phyloP scores from a whole-genome alignment of 2,797 vertebrate genomes.

The Lithobates sylvaticus region DNA sequence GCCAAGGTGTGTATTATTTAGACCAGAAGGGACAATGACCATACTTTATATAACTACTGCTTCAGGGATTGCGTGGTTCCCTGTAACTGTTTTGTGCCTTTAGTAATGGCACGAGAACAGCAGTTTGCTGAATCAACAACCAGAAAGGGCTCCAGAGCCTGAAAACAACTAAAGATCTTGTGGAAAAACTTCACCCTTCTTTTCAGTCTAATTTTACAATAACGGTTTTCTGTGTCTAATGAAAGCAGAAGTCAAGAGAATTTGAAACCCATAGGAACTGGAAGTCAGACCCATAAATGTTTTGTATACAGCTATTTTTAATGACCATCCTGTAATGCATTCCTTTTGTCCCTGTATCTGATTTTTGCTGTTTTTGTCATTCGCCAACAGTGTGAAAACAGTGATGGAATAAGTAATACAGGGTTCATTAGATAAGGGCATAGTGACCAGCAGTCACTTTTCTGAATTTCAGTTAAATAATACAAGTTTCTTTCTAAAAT shows the following conservation, averaged over 20 bases:
- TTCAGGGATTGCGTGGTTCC: not conserved
- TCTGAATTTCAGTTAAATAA: not conserved
- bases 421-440: not conserved
- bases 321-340: not conserved
- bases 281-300: not conserved
- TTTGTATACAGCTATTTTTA: not conserved
- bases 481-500: not conserved
- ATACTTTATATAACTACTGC: not conserved
- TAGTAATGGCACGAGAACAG: not conserved
- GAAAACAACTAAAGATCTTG: not conserved
- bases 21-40: not conserved
- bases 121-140: not conserved
- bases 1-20: not conserved
- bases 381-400: not conserved
- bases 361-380: not conserved
- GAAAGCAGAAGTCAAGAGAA: not conserved
- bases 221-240: slow-evolving; percentile 1
- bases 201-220: slow-evolving; percentile 8
- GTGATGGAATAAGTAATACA: not conserved
- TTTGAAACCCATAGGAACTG: not conserved
- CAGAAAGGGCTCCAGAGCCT: not conserved
- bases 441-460: not conserved
- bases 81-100: slow-evolving; percentile 17
- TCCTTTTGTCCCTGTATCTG: not conserved
- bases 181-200: not conserved